These are phyloP conservation scores for Drosophila sp. DNA, from an alignment of 1,140 invertebrate genomes.

Conservation along the genomic window DNA sequence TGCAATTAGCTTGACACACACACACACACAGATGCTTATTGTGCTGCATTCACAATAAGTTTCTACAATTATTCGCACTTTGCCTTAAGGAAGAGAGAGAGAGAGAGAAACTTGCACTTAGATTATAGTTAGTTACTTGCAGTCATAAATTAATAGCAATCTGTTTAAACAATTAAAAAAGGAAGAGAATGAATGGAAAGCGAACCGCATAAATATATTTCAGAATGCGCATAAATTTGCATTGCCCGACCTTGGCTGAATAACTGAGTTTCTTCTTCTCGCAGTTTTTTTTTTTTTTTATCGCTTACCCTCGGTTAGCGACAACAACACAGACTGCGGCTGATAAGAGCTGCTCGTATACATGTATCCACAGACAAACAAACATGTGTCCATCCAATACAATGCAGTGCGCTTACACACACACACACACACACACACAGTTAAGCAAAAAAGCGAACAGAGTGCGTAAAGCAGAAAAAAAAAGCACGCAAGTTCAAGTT, in stretches of 20 bases:
- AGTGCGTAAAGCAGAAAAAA: conserved; percentile 32
- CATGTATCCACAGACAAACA: conserved; percentile 12
- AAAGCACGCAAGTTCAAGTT: conserved; percentile 71
- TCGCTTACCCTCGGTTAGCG: not conserved
- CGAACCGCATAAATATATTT: conserved; percentile 63
- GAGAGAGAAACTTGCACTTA: not conserved
- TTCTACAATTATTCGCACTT: not conserved
- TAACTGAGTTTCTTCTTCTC: conserved; percentile 15
- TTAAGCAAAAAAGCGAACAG: not conserved
- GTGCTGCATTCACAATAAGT: not conserved
- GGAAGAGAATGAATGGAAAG: not conserved
- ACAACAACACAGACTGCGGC: not conserved
- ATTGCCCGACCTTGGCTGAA: conserved; percentile 61
- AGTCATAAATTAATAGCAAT: conserved; percentile 70
- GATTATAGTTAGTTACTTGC: conserved; percentile 10
- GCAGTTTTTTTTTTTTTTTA: not conserved
- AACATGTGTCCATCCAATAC: conserved; percentile 35
- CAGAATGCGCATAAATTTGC: conserved; percentile 74
- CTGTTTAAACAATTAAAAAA: conserved; percentile 66
- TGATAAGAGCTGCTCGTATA: not conserved
- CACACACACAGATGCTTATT: conserved; percentile 59
- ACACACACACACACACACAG: conserved; percentile 19
- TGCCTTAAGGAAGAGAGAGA: not conserved
- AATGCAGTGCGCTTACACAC: not conserved
- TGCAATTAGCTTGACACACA: conserved; percentile 69